Evolutionary conservation across 2,888 invertebrate genomes (phyloP).

Genomic region (Polydesmus complanatus): DNA sequence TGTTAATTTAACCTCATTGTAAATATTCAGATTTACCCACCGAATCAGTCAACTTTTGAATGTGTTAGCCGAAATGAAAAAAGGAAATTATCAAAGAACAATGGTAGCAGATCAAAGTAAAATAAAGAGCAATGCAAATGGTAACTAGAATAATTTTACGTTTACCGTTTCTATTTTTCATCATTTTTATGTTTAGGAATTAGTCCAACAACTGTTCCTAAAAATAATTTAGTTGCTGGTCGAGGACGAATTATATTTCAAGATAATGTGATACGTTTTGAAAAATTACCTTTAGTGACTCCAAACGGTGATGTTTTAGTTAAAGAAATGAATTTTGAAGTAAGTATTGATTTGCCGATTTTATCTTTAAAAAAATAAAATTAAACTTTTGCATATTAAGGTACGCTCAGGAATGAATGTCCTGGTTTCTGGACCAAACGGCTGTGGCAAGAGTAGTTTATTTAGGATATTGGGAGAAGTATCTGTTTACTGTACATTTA

Average conservation of each 20-base stretch:
- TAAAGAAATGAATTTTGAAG: constrained; percentile 75
- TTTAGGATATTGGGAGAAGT: constrained; percentile 89
- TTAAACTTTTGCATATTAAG: constrained; percentile 23
- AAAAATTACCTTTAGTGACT: constrained; percentile 85
- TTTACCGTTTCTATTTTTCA: background rate
- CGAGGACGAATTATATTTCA: constrained; percentile 60
- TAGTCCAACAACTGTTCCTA: constrained; percentile 12
- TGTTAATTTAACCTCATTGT: background rate
- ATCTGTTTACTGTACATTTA: constrained; percentile 6
- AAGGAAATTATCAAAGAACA: constrained; percentile 49
- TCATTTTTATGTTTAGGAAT: background rate
- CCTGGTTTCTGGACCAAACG: constrained; percentile 95
- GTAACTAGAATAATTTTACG: background rate
- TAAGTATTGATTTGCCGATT: constrained; percentile 22
- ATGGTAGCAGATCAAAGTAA: constrained; percentile 39
- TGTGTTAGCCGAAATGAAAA: constrained; percentile 59
- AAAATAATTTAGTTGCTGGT: constrained; percentile 41
- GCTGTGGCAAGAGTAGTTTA: constrained; percentile 93
- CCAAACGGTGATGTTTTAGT: constrained; percentile 94
- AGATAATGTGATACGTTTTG: constrained; percentile 82
- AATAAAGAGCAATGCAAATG: background rate
- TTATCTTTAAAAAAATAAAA: background rate
- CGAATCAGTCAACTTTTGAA: constrained; percentile 76
- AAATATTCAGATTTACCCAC: constrained; percentile 52
- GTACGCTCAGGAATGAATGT: constrained; percentile 88